Conservation (phyloP, 2,888 invertebrate genomes). For the Andrena flavipes region DNA sequence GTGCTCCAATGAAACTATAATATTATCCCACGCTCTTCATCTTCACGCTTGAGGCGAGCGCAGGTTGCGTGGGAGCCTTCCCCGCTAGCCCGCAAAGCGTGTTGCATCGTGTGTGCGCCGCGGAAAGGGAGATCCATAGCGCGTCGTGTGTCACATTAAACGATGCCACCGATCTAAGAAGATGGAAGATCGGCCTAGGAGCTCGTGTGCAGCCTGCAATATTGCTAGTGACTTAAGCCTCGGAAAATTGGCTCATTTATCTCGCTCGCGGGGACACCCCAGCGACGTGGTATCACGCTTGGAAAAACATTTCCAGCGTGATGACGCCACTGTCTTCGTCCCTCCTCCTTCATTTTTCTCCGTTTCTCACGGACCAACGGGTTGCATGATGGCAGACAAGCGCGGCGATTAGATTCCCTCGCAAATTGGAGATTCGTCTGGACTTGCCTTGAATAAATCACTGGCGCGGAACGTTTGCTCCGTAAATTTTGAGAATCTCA, state of each 20-base stretch:
- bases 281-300: conserved; percentile 72
- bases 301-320: conserved; percentile 63
- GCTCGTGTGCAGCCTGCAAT: conserved; percentile 65
- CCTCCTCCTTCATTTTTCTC: conserved; percentile 4
- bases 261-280: conserved; percentile 71
- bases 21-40: conserved; percentile 71
- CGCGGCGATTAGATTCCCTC: conserved; percentile 29
- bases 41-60: conserved; percentile 52
- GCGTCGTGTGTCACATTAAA: conserved; percentile 47
- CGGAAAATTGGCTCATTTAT: conserved; percentile 81
- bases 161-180: conserved; percentile 47
- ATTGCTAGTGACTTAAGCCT: conserved; percentile 79
- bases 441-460: conserved; percentile 18
- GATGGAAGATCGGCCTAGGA: conserved; percentile 29
- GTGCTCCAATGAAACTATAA: conserved; percentile 72
- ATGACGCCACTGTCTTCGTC: conserved; percentile 15
- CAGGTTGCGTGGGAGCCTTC: conserved; percentile 26
- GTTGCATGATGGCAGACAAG: conserved; percentile 32
- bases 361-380: not conserved
- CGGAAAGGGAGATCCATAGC: conserved; percentile 40
- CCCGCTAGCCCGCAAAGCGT: not conserved
- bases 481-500: not conserved
- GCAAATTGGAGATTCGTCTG: conserved; percentile 28
- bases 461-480: not conserved
- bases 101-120: conserved; percentile 16